These are phyloP conservation scores for Phymastichus coffea DNA, from an alignment of 1,140 invertebrate genomes.

Conservation along the genomic window DNA sequence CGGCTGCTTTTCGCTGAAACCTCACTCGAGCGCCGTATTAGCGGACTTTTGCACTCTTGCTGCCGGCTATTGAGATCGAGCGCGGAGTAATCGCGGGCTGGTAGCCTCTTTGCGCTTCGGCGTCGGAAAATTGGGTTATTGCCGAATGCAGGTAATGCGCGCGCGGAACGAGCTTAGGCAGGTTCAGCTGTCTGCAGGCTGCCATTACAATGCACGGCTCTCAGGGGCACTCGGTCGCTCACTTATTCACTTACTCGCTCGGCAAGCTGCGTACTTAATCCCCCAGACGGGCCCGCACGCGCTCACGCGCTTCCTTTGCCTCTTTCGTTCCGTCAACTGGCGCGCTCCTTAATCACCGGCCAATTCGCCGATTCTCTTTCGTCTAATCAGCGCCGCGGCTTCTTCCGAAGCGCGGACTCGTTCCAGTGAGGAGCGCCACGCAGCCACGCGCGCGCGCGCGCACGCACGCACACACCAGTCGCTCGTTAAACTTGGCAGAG, in stretches of 20 bases:
- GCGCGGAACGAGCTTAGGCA: no score
- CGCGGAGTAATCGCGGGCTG: no score
- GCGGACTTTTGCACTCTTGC: slow-evolving; percentile 9
- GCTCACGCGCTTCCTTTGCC: no score
- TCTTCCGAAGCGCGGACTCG: no score
- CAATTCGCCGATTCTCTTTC: no score
- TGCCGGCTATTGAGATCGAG: slow-evolving; percentile 13
- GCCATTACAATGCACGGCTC: slow-evolving; percentile 46
- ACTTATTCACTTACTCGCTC: slow-evolving; percentile 36
- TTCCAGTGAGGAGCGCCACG: no score
- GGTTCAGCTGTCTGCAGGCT: slow-evolving; percentile 42
- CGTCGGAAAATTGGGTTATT: slow-evolving; percentile 40
- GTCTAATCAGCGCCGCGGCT: no score
- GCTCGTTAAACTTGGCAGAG: no score
- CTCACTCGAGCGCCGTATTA: slow-evolving; percentile 20
- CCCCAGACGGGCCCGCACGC: no score
- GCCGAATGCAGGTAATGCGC: slow-evolving; percentile 45
- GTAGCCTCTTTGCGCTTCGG: background rate
- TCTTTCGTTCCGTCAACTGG: no score
- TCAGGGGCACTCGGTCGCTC: slow-evolving; percentile 34
- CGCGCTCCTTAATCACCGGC: no score
- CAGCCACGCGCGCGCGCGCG: background rate
- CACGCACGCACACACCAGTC: no score
- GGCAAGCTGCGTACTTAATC: slow-evolving; percentile 12
- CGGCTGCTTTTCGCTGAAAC: slow-evolving; percentile 16